Evolutionary conservation across 2,888 invertebrate genomes (phyloP).

Genomic region (Loripinus fragilis): DNA sequence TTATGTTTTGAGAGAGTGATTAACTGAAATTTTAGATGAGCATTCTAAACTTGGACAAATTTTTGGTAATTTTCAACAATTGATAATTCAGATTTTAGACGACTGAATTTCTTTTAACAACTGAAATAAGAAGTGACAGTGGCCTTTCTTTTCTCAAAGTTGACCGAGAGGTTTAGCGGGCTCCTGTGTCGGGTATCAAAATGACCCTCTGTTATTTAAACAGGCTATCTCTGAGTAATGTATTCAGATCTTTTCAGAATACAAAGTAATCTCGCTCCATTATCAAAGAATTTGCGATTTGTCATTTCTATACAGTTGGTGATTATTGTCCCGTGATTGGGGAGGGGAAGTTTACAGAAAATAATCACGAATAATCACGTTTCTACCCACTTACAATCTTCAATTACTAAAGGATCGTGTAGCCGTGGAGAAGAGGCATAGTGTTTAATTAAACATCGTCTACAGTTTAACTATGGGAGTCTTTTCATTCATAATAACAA

Average conservation of each 20-base stretch:
- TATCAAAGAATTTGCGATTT: constrained; percentile 60
- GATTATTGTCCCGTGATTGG: constrained; percentile 57
- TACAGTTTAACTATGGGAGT: not conserved
- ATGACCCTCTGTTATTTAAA: constrained; percentile 13
- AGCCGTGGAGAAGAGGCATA: not conserved
- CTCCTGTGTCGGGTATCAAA: not conserved
- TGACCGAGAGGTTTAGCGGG: too few species aligned
- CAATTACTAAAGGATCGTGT: constrained; percentile 24
- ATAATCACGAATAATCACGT: constrained; percentile 64
- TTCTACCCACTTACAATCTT: constrained; percentile 57
- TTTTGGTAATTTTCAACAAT: too few species aligned
- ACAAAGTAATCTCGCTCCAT: constrained; percentile 59
- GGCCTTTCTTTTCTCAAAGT: too few species aligned
- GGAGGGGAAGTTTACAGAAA: constrained; percentile 63
- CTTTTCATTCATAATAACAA: constrained; percentile 8
- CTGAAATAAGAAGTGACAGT: too few species aligned
- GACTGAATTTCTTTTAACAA: too few species aligned
- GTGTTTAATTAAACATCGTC: constrained; percentile 9
- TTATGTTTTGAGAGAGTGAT: too few species aligned
- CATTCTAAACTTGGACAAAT: too few species aligned
- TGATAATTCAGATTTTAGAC: too few species aligned
- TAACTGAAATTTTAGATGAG: too few species aligned
- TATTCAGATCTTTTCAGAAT: constrained; percentile 27
- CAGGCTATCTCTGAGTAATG: constrained; percentile 16
- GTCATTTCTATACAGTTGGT: constrained; percentile 62